Conservation (phyloP, 2,113 vertebrate species). For the Microtus montanus region DNA sequence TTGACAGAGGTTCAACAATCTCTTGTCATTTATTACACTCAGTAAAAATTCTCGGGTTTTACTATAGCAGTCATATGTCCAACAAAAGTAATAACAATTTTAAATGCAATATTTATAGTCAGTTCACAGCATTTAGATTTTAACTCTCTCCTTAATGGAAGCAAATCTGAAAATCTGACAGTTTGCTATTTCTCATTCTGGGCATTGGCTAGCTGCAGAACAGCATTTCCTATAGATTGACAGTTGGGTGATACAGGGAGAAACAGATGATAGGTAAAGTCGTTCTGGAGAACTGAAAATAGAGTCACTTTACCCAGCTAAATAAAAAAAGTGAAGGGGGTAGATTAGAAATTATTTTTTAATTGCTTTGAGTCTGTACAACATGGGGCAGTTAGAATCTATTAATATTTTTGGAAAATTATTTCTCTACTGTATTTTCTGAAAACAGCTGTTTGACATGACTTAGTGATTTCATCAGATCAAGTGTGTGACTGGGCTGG, state of each 20-base stretch:
- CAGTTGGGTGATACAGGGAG: neutral
- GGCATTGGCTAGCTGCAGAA: neutral
- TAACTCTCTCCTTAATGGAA: constrained; percentile 51
- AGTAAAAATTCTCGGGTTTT: neutral
- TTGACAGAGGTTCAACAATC: neutral
- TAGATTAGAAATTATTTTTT: neutral
- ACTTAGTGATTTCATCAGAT: neutral
- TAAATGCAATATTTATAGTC: constrained; percentile 51
- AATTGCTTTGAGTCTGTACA: neutral
- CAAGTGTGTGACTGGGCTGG: neutral
- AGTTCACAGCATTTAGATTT: neutral
- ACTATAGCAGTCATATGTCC: constrained; percentile 22
- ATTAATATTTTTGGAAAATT: neutral
- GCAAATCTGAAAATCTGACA: constrained; percentile 50
- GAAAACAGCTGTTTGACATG: neutral
- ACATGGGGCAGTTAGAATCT: neutral
- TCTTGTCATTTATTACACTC: neutral
- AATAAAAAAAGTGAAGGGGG: neutral
- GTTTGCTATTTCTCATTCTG: constrained; percentile 46
- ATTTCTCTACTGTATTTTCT: neutral
- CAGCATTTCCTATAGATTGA: constrained; percentile 22
- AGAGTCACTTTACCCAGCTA: neutral
- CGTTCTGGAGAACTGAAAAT: neutral
- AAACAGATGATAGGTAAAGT: constrained; percentile 11
- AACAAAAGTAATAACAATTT: constrained; percentile 21